Base-by-base conservation (phyloP, 92 coral and sea anemone species). In the Porites rus region DNA sequence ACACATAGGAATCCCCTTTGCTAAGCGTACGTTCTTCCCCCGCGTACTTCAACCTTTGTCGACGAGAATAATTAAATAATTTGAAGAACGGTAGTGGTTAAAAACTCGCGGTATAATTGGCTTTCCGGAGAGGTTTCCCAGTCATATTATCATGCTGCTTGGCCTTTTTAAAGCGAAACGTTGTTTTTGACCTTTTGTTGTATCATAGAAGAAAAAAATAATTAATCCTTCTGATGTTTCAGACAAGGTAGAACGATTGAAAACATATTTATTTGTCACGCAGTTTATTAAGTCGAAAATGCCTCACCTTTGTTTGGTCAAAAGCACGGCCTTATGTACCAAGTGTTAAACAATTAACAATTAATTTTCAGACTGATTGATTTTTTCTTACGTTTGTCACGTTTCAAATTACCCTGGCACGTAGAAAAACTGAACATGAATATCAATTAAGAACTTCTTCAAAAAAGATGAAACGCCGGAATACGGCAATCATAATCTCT, bases 1-100 rank as follows among this genome's bases (percentile, higher is more conserved):
- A 38, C 10, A 22, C 18, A 78, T 19, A 78, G 83, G 83, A 78
- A 78, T 78, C 83, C 83, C 83, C 72, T 63, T 50, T 25, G 2
- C 2, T 1, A 28, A 63, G 28, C 46, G 72, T 78, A 58, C 46
- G 46, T 38, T 38, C 59, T n/a, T 18, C 83, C 58, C 51, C 61
- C 61, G 61, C 82, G 71, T 28, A 43, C 18, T 38, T 38, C 46
- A 38, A 31, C 7, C 10, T 13, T n/a, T 78, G 54, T 63, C 21
- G 60, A 78, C 43, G 53, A 17, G 8, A 54, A 4, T 22, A 18
- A 60, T 19, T 31, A 62, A 25, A 56, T 75, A 54, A 7, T 54
- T 58, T 4, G 11, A 11, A 54, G 79, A 58, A 22, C 22, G 14
- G 58, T 7, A 13, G 58, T 22, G 25, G 7, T 76, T 21, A 16